phyloP scores from a whole-genome alignment of 2,797 vertebrate genomes.

The Gastrophryne carolinensis region DNA sequence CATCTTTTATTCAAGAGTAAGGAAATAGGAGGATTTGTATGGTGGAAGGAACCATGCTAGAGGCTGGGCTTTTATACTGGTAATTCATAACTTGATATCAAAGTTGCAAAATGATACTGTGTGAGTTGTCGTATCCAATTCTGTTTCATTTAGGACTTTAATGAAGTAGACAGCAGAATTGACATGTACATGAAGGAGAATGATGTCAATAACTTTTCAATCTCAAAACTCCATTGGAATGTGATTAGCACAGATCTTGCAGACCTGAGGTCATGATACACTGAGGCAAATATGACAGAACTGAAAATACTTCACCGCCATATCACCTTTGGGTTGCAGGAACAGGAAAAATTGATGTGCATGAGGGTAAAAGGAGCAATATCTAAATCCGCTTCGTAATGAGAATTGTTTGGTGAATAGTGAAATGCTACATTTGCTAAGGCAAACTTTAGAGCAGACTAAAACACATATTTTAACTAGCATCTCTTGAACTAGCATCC shows the following conservation, averaged over 20 bases:
- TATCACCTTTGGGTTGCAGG: neutral
- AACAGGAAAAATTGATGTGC: neutral
- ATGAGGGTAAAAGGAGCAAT: too few species aligned
- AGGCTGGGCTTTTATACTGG: too few species aligned
- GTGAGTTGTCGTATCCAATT: slow-evolving; percentile 64
- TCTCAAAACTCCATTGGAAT: slow-evolving; percentile 58
- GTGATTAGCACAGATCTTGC: slow-evolving; percentile 62
- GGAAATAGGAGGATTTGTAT: too few species aligned
- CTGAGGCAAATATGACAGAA: neutral
- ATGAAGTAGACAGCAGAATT: slow-evolving; percentile 65
- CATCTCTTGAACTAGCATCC: too few species aligned
- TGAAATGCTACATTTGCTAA: too few species aligned
- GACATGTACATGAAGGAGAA: slow-evolving; percentile 62
- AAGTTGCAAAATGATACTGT: slow-evolving; percentile 59
- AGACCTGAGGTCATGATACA: slow-evolving; percentile 37
- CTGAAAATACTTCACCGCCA: slow-evolving; percentile 6
- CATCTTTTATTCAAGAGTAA: too few species aligned
- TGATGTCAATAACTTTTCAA: slow-evolving; percentile 59
- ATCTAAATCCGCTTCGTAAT: too few species aligned
- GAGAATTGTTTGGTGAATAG: too few species aligned
- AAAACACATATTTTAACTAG: too few species aligned
- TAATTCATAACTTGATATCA: too few species aligned
- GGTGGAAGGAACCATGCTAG: too few species aligned
- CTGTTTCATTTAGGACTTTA: slow-evolving; percentile 65
- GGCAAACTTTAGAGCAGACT: too few species aligned